Base-by-base conservation (phyloP, 2,113 vertebrate genomes). In the Mungos mungo region DNA sequence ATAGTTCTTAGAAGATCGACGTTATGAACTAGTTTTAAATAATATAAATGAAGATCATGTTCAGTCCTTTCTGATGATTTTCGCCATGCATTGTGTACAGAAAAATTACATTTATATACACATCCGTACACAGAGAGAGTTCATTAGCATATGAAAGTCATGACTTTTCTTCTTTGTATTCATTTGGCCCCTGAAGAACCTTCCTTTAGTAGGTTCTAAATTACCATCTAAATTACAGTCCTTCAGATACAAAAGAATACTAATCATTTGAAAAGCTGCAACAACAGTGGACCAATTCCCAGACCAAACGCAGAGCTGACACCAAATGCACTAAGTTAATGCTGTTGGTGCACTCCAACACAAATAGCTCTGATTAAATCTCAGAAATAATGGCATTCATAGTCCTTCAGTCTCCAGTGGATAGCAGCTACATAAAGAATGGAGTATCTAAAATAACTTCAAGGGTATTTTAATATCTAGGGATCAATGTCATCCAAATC, bases 141-240 rank as follows among this genome's bases (percentile, higher is more conserved):
- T 25, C 23, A 76, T 29, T 66, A 31, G 23, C 38, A 19, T 18
- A 29, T 52, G 54, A 52, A 63, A 31, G 3, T 74, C 66, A 31
- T 71, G 66, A 47, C 3, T 69, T 91, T 57, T 3, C n/a, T 72
- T 47, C 21, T 47, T 85, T 86, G 68, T 27, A n/a, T 96, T 90
- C 18, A 27, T 93, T 84, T 87, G 41, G 66, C 2, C 21, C 12
- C 52, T 93, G 69, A 33, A 86, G 7, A 0, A 54, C 71, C 94
- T 92, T 94, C 47, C 16, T 74, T 84, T 50, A 83, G 9, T 76
- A 93, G 45, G 8, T 95, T 90, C 45, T 97, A 66, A 89, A 79
- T 95, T 93, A 45, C 65, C 90, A 6, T 69, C n/a, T 69, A 92
- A 89, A 89, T 89, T 50, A 54, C n/a, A 54, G 0, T 85, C 27